These are phyloP conservation scores for Melanerpes formicivorus DNA, from an alignment of 2,113 vertebrate species.

Conservation along the genomic window DNA sequence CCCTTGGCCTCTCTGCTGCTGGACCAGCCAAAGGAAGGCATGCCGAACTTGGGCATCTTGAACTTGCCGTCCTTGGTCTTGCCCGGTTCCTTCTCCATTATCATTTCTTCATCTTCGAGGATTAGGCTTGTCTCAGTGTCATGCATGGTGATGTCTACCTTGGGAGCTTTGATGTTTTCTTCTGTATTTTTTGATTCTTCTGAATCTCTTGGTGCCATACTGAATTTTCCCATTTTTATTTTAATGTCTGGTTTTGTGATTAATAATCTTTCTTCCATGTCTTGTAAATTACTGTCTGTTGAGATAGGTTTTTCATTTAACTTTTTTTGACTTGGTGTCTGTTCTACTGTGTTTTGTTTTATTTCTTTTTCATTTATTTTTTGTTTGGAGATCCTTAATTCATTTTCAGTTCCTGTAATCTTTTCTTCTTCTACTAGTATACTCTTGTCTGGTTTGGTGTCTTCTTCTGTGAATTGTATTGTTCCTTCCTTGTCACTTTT, in stretches of 20 bases:
- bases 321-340: rapidly evolving
- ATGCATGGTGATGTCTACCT: too few species aligned
- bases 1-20: too few species aligned
- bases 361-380: rapidly evolving
- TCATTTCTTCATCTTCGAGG: too few species aligned
- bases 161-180: background rate
- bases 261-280: rapidly evolving
- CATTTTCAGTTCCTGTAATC: rapidly evolving
- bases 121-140: too few species aligned
- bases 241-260: rapidly evolving
- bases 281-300: rapidly evolving
- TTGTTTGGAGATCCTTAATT: rapidly evolving
- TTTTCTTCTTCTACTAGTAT: rapidly evolving
- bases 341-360: rapidly evolving
- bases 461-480: rapidly evolving
- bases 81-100: too few species aligned
- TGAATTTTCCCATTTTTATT: rapidly evolving
- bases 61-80: too few species aligned
- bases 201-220: rapidly evolving
- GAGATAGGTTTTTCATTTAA: rapidly evolving
- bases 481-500: rapidly evolving
- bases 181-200: rapidly evolving
- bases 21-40: too few species aligned
- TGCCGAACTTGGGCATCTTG: too few species aligned
- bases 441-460: rapidly evolving